A percentile compares a stretch with the other conserved stretches of the same genome.
Evolutionary conservation across 2,113 vertebrate genomes (phyloP).

Genomic region (Lasiurus cinereus): DNA sequence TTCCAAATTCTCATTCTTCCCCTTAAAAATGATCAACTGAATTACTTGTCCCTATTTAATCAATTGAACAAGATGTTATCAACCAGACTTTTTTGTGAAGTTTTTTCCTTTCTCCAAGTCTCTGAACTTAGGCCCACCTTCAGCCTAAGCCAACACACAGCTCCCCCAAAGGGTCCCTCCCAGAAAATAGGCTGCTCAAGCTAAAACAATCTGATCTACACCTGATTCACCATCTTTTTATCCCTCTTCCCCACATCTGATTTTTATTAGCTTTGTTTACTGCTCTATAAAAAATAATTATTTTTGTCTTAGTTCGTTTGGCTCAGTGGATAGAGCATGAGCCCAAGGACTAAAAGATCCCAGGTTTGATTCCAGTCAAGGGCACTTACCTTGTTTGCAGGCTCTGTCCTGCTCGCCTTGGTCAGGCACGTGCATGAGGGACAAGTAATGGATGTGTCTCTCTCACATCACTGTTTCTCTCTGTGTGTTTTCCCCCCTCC

Average conservation of each 20-base stretch:
- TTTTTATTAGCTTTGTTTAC: conserved; percentile 9
- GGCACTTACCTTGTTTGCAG: too few relatives aligned
- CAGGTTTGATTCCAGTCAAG: too few relatives aligned
- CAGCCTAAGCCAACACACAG: not conserved
- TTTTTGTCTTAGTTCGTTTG: too few relatives aligned
- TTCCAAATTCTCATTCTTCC: not conserved
- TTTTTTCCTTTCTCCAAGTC: not conserved
- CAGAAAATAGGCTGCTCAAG: not conserved
- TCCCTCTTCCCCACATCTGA: not conserved
- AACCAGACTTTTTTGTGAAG: not conserved
- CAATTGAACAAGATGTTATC: not conserved
- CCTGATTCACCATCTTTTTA: not conserved
- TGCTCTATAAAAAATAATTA: not conserved
- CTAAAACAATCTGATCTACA: not conserved
- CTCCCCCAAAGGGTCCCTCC: not conserved
- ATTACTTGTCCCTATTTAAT: not conserved
- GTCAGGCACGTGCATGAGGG: too few relatives aligned
- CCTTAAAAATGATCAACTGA: not conserved
- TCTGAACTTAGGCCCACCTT: not conserved
- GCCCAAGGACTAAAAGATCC: too few relatives aligned
- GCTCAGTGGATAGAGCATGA: too few relatives aligned
- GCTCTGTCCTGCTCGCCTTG: too few relatives aligned
- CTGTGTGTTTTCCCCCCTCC: too few relatives aligned
- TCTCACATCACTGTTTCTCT: too few relatives aligned
- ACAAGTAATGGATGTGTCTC: too few relatives aligned